Evolutionary conservation across 2,113 vertebrate species (phyloP), one percentile per base, ranked within the genome.

Genomic region (Microcebus jonahi): DNA sequence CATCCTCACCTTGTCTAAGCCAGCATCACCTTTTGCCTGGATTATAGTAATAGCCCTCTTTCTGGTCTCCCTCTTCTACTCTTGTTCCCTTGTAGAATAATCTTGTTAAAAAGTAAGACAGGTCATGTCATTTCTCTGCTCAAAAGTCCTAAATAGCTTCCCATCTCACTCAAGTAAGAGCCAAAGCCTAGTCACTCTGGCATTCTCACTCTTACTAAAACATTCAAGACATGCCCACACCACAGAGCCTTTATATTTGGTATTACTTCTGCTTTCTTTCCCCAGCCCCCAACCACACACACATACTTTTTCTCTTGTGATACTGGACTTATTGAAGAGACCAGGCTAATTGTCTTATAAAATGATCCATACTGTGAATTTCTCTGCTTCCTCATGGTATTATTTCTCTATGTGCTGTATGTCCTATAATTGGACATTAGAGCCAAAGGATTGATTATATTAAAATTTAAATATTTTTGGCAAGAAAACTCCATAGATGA

Each of bases 391-490:
- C 29, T 76, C 21, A 4, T 85, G 59, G 27, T 92, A 57, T 21
- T 88, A 92, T 55, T 96, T 95, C 20, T 82, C 70, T 95, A 25
- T 42, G 29, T n/a, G 39, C 17, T 79, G 0, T 87, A 63, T 96
- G 91, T 92, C 50, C 55, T 90, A 1, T 88, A 61, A 90, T 34
- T 82, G 50, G 8, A 70, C 39, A 45, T 80, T 88, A 88, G 65
- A 70, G 73, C 71, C 86, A 82, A 86, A 91, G 71, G 5, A 71
- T 81, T 67, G 39, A 81, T 25, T 88, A 70, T 29, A 42, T 39
- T 97, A n/a, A 97, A 73, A 73, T 17, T 85, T 88, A 91, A 84
- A 50, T 91, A 42, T 57, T 93, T 95, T 90, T 53, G 67, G 18
- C 21, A 61, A 76, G 50, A 85, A 71, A 96, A 94, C 5, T 53